These are phyloP conservation scores for Drosophila pseudoobscura DNA, from an alignment of 1,140 invertebrate genomes.

Conservation along the genomic window DNA sequence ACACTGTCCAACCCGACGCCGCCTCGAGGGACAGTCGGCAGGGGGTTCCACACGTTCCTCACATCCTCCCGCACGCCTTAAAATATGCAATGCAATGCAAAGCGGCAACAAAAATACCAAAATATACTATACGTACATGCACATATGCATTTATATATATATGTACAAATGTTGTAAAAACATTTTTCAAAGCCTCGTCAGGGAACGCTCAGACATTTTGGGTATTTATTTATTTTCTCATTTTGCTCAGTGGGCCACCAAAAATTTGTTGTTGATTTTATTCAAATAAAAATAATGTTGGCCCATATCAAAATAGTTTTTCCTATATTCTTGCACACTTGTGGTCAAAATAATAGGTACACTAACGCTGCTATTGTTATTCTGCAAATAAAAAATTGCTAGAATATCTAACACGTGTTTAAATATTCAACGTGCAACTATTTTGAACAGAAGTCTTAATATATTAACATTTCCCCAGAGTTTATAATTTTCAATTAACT, in stretches of 20 bases:
- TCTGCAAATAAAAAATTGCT: no score
- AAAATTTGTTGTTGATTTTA: conserved; percentile 64
- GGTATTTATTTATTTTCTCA: conserved; percentile 36
- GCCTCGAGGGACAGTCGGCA: conserved; percentile 26
- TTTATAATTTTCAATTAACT: no score
- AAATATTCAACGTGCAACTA: no score
- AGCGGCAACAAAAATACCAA: conserved; percentile 30
- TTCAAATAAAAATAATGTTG: conserved; percentile 63
- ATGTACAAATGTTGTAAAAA: conserved; percentile 71
- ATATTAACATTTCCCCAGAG: no score
- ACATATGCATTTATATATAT: conserved; percentile 7
- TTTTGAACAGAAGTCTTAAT: no score
- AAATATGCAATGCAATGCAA: conserved; percentile 62
- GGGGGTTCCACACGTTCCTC: not conserved
- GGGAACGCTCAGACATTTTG: conserved; percentile 30
- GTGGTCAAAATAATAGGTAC: not conserved
- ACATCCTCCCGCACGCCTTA: conserved; percentile 40
- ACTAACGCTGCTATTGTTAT: no score
- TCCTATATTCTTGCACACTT: conserved; percentile 26
- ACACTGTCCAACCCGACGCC: conserved; percentile 20
- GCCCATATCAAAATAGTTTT: conserved; percentile 53
- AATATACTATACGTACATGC: not conserved
- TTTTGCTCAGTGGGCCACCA: conserved; percentile 16
- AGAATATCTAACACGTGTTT: no score
- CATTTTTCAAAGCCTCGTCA: conserved; percentile 67